Conservation (phyloP, 2,113 vertebrate genomes). For the Cygnus atratus region DNA sequence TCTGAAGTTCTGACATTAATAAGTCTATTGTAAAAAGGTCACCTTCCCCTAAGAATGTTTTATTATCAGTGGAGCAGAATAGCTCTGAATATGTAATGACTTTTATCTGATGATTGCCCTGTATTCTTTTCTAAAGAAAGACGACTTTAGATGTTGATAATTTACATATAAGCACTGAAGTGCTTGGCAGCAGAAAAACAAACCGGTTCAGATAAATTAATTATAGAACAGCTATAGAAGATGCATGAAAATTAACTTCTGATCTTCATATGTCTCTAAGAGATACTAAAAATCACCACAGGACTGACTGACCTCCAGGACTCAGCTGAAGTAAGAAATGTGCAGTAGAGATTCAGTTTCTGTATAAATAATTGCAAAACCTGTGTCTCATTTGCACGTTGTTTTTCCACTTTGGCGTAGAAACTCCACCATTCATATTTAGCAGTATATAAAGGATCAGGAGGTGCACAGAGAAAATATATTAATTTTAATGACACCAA, state of each 20-base stretch:
- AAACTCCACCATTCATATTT: neutral
- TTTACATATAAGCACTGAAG: conserved; percentile 46
- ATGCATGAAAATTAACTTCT: conserved; percentile 1
- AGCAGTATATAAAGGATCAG: rapidly evolving
- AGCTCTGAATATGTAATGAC: conserved; percentile 76
- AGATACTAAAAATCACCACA: neutral
- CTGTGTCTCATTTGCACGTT: rapidly evolving
- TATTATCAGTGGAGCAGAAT: conserved; percentile 76
- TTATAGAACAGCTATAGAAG: conserved; percentile 7
- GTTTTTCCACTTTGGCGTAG: rapidly evolving
- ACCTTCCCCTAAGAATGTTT: conserved; percentile 75
- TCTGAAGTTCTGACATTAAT: conserved; percentile 75
- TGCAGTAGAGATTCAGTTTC: rapidly evolving
- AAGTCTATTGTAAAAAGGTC: conserved; percentile 79
- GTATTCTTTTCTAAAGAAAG: conserved; percentile 64
- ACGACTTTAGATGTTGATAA: conserved; percentile 26
- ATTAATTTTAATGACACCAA: no score
- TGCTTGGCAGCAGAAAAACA: conserved; percentile 46
- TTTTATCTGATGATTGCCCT: conserved; percentile 72
- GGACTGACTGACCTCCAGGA: neutral
- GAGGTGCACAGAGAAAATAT: neutral
- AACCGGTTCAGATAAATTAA: conserved; percentile 57
- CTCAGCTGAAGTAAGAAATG: neutral
- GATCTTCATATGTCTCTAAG: neutral
- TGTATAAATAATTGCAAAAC: no score